phyloP scores from a whole-genome alignment of 1,140 invertebrate genomes.

The Ips nitidus region DNA sequence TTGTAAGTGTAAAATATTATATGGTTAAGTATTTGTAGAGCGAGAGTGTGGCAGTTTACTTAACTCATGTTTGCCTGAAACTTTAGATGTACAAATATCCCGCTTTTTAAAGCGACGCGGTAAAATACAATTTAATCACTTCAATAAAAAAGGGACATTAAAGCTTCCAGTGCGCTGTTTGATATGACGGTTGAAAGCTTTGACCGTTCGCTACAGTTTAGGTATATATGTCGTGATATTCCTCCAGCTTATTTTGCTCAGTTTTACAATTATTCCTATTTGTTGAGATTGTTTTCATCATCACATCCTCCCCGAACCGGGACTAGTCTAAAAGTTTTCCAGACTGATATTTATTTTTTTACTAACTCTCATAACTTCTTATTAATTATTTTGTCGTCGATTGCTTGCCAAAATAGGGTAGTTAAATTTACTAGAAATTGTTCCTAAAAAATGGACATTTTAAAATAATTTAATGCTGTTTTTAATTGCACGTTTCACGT shows the following conservation, averaged over 20 bases:
- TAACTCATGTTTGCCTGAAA: no score
- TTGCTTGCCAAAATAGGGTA: neutral
- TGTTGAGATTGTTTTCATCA: neutral
- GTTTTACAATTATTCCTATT: neutral
- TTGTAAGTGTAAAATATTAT: no score
- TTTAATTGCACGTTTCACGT: no score
- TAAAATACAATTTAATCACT: no score
- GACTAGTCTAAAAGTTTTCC: constrained; percentile 20
- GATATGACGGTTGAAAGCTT: neutral
- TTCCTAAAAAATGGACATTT: no score
- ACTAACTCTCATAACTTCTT: neutral
- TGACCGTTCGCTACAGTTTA: neutral
- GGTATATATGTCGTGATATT: neutral
- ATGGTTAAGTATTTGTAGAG: no score
- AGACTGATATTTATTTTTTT: constrained; percentile 30
- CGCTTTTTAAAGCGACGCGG: no score
- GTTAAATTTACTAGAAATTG: no score
- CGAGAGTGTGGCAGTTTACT: no score
- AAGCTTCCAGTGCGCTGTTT: constrained; percentile 17
- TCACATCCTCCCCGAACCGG: neutral
- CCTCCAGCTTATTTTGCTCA: neutral
- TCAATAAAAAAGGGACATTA: no score
- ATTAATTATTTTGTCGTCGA: neutral
- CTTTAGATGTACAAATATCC: no score
- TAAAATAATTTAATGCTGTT: no score